Evolutionary conservation across 2,113 vertebrate genomes (phyloP).

Genomic region (Ploceus nigricollis): DNA sequence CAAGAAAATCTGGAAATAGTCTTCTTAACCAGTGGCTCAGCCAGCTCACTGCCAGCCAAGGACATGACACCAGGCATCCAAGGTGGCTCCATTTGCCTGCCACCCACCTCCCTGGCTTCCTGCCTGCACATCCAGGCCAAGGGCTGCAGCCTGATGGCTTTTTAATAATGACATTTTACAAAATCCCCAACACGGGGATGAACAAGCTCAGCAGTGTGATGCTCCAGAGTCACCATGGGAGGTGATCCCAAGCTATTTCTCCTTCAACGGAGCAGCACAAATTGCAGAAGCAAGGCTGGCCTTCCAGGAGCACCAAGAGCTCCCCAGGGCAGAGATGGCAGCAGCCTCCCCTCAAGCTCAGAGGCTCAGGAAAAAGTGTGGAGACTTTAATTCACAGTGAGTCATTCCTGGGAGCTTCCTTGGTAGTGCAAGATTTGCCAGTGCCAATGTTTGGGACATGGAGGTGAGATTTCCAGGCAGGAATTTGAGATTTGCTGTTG

Average conservation of each 20-base stretch:
- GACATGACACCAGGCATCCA: neutral
- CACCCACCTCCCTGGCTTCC: neutral
- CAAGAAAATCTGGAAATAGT: neutral
- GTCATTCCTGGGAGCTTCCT: neutral
- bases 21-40: neutral
- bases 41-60: neutral
- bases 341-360: neutral
- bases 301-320: neutral
- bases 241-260: neutral
- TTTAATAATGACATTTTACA: neutral
- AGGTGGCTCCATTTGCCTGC: neutral
- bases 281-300: neutral
- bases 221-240: neutral
- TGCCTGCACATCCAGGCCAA: neutral
- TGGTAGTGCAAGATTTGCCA: neutral
- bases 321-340: neutral
- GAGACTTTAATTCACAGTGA: neutral
- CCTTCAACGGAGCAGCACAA: neutral
- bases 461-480: neutral
- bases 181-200: neutral
- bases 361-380: fast-evolving
- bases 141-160: neutral
- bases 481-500: neutral
- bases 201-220: neutral
- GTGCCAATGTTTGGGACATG: neutral